A percentile compares a stretch with the other conserved stretches of the same genome.
Evolutionary conservation across 2,797 vertebrate species (phyloP).

Genomic region (Sarcophilus harrisii): DNA sequence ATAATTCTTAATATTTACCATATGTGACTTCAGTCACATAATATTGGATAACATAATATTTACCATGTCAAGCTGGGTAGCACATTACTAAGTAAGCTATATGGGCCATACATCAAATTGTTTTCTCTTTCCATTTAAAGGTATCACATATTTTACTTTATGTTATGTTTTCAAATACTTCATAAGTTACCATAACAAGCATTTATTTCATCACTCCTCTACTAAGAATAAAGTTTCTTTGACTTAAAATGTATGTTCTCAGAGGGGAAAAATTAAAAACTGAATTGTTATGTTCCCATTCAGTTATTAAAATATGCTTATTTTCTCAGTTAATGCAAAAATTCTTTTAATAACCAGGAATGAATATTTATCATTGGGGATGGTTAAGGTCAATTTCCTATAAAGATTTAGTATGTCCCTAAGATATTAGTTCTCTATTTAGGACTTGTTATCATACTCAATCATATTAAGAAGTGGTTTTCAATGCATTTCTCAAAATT

Average conservation of each 20-base stretch:
- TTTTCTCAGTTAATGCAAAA: conserved; percentile 49
- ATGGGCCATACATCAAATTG: background rate
- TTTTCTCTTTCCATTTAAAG: background rate
- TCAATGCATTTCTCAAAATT: conserved; percentile 88
- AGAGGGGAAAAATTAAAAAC: background rate
- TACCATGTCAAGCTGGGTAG: background rate
- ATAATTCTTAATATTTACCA: conserved; percentile 59
- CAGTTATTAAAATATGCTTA: conserved; percentile 20
- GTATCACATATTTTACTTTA: background rate
- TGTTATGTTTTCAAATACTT: background rate
- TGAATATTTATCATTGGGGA: conserved; percentile 52
- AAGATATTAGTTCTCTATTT: conserved; percentile 80
- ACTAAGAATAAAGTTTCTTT: background rate
- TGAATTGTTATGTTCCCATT: background rate
- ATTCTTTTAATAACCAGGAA: conserved; percentile 48
- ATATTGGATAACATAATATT: conserved; percentile 22
- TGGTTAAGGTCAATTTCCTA: conserved; percentile 56
- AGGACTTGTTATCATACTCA: conserved; percentile 79
- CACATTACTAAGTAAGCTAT: background rate
- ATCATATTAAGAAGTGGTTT: conserved; percentile 86
- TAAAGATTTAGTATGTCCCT: conserved; percentile 51
- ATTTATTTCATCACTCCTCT: conserved; percentile 10
- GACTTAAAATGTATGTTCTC: background rate
- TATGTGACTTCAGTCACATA: conserved; percentile 32
- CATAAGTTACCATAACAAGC: background rate